Evolutionary conservation across 2,797 vertebrate species (phyloP).

Genomic region (Alauda arvensis): DNA sequence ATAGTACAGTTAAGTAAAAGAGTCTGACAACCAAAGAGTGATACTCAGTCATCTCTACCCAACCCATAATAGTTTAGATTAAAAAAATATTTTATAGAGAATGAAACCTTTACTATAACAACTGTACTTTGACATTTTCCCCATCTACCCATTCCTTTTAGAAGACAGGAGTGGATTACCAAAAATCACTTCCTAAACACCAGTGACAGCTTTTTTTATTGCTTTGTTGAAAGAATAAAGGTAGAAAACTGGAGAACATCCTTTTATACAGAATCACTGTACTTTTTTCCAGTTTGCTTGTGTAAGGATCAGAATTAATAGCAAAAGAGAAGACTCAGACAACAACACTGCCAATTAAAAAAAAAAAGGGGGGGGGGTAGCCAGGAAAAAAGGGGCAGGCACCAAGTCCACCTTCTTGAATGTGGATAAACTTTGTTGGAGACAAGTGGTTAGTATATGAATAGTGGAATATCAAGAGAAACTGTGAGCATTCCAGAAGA

Average conservation of each 20-base stretch:
- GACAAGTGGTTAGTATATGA: not conserved
- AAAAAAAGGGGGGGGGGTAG: fast-evolving
- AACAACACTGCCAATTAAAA: not conserved
- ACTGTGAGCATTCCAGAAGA: not conserved
- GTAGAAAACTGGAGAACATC: not conserved
- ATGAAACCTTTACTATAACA: not conserved
- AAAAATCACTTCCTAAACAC: not conserved
- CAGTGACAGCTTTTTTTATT: not conserved
- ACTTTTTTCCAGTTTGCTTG: not conserved
- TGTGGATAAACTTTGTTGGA: not conserved
- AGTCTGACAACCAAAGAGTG: not conserved
- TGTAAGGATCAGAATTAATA: not conserved
- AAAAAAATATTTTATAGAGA: not conserved
- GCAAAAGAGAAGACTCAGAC: not conserved
- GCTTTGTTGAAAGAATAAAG: not conserved
- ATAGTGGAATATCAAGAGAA: not conserved
- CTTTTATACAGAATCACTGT: not conserved
- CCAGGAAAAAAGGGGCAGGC: fast-evolving
- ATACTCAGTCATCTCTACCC: not conserved
- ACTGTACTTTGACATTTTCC: not conserved
- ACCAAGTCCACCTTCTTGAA: not conserved
- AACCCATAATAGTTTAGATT: not conserved
- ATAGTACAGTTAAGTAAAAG: not conserved
- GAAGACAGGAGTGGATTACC: not conserved
- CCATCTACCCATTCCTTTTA: not conserved